Evolutionary conservation across 1,140 invertebrate species (phyloP).

Genomic region (Choristoneura fumiferana): DNA sequence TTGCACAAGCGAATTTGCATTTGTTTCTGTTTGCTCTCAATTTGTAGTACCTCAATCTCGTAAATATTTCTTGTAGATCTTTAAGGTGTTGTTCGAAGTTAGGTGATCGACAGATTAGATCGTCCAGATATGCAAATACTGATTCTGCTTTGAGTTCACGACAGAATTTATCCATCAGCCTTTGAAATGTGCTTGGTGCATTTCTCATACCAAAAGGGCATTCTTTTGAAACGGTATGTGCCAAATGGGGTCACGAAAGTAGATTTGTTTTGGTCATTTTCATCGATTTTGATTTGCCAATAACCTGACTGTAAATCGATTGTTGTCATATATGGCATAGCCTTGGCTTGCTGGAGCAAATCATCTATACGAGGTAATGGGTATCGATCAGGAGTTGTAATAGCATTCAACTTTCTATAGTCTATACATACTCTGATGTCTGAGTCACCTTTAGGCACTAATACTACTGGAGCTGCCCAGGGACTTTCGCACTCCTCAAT

Average conservation of each 20-base stretch:
- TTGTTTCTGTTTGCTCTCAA: constrained; percentile 44
- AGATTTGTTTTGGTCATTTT: constrained; percentile 51
- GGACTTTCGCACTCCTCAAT: too few relatives aligned
- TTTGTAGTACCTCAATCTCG: too few relatives aligned
- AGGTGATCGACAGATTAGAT: constrained; percentile 46
- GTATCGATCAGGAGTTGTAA: too few relatives aligned
- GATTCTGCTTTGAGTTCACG: constrained; percentile 22
- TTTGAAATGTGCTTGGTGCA: constrained; percentile 34
- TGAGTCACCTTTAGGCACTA: too few relatives aligned
- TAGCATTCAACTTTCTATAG: too few relatives aligned
- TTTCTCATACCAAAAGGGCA: constrained; percentile 69
- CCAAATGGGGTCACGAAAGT: constrained; percentile 61
- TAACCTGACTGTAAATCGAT: constrained; percentile 55
- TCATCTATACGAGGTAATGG: constrained; percentile 33
- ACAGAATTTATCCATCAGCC: constrained; percentile 38
- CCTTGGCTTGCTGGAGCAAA: constrained; percentile 39
- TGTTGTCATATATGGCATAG: constrained; percentile 37
- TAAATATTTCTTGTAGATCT: constrained; percentile 31
- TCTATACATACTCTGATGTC: too few relatives aligned
- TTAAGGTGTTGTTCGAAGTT: constrained; percentile 46
- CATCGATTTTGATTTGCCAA: constrained; percentile 47
- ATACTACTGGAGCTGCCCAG: too few relatives aligned
- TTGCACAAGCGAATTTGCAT: constrained; percentile 37
- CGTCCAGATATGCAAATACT: constrained; percentile 51
- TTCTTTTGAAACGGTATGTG: constrained; percentile 51